phyloP scores from a whole-genome alignment of 2,113 vertebrate species.

The Strix aluco region DNA sequence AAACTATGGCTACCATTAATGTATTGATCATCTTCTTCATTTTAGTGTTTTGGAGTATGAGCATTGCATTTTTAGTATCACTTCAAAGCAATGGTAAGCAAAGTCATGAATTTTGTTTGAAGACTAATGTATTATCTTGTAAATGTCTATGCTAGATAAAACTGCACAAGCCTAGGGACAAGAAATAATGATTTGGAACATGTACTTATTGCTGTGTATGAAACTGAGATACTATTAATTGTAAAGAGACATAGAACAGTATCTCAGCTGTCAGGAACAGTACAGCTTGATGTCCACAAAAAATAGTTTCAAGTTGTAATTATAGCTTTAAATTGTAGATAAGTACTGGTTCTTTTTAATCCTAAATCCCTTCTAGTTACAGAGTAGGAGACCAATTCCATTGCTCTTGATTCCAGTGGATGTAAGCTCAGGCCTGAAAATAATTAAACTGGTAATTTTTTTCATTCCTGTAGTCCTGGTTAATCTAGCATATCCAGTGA shows the following conservation, averaged over 20 bases:
- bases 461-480: neutral
- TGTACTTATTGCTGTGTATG: neutral
- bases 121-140: neutral
- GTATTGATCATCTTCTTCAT: neutral
- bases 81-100: neutral
- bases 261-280: neutral
- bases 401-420: neutral
- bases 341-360: slow-evolving; percentile 15
- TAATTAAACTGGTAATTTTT: neutral
- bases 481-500: neutral
- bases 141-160: neutral
- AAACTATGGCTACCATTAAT: neutral
- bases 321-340: slow-evolving; percentile 21
- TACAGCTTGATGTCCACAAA: neutral
- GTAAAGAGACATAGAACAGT: slow-evolving; percentile 9
- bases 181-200: slow-evolving; percentile 11
- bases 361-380: neutral
- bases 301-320: slow-evolving; percentile 14
- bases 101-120: neutral
- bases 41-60: neutral
- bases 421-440: neutral
- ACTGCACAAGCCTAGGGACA: neutral
- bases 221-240: neutral
- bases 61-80: neutral
- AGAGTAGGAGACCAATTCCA: neutral